Base-by-base conservation (phyloP, 2,888 invertebrate genomes). In the Synanthedon myopaeformis region DNA sequence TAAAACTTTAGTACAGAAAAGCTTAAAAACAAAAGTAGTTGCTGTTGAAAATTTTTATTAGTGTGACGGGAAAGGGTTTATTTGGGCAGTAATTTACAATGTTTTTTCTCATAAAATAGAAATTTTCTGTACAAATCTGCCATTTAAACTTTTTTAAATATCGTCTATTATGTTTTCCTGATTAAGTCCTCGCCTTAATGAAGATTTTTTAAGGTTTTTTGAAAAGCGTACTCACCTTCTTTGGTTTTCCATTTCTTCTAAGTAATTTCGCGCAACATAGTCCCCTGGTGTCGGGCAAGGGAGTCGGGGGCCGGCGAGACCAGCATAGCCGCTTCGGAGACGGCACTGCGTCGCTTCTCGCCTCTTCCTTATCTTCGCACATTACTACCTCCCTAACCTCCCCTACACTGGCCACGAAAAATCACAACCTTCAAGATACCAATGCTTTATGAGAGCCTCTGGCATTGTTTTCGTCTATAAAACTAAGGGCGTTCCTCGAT, bases 181-280 rank as follows among this genome's bases (percentile, higher is more conserved):
- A 0, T 19, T 19, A 19, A 19, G 19, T 19, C 19, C 19, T 19
- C 19, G 19, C 19, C 2, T 19, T 19, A 19, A 19, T 19, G 19
- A 19, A 19, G 17, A 2, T 23, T 23, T 19, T 19, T 19, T 19
- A 28, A 28, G 28, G 28, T 28, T n/a, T n/a, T 28, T 28, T 35
- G 35, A 35, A 35, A 35, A 10, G 11, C 4, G 45, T 45, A 19
- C 17, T 88, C 72, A 93, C 93, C 91, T 94, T 94, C 80, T 93
- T 94, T 52, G 94, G 93, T 72, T 91, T 92, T 63, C 94, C 94
- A 82, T 94, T 94, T 87, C 93, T 93, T 73, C 92, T 89, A 55
- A 95, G 90, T 62, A 95, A 88, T 80, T 94, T 94, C 70, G 92
- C 92, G 82, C 94, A 94, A 79, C 93, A 94, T 75, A 94, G 93